These are phyloP conservation scores for Nannospalax galili DNA, from an alignment of 2,113 vertebrate genomes.

Conservation along the genomic window DNA sequence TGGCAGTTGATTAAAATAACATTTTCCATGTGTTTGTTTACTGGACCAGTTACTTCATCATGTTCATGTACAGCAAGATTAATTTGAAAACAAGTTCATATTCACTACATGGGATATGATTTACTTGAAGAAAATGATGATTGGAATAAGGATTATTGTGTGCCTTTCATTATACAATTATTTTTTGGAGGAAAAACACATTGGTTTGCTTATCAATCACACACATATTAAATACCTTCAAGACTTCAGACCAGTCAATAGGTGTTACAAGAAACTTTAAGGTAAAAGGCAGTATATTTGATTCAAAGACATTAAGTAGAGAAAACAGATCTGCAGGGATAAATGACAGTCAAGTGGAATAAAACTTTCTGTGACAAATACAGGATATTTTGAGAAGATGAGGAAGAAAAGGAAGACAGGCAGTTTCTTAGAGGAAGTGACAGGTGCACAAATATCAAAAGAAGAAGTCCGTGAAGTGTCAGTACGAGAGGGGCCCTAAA, in stretches of 20 bases:
- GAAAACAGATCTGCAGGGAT: neutral
- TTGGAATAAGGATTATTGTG: constrained; percentile 58
- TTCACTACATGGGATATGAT: constrained; percentile 59
- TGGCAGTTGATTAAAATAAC: constrained; percentile 78
- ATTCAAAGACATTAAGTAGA: neutral
- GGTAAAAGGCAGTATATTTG: neutral
- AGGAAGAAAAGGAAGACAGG: neutral
- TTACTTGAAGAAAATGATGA: constrained; percentile 58
- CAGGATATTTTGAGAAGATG: neutral
- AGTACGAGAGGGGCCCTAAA: neutral
- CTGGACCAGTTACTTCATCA: constrained; percentile 69
- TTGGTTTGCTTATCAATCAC: neutral
- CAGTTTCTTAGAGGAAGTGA: neutral
- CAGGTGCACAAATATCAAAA: neutral
- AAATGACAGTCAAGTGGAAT: too few species aligned
- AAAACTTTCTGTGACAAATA: neutral
- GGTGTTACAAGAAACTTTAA: neutral
- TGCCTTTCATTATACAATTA: constrained; percentile 40
- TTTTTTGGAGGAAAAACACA: neutral
- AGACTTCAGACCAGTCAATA: neutral
- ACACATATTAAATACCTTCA: neutral
- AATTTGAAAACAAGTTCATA: constrained; percentile 81
- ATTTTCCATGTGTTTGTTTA: constrained; percentile 75
- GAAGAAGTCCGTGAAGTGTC: neutral
- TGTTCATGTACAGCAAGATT: constrained; percentile 78